Base-by-base conservation (phyloP, 1,140 invertebrate species). In the Popillia japonica region DNA sequence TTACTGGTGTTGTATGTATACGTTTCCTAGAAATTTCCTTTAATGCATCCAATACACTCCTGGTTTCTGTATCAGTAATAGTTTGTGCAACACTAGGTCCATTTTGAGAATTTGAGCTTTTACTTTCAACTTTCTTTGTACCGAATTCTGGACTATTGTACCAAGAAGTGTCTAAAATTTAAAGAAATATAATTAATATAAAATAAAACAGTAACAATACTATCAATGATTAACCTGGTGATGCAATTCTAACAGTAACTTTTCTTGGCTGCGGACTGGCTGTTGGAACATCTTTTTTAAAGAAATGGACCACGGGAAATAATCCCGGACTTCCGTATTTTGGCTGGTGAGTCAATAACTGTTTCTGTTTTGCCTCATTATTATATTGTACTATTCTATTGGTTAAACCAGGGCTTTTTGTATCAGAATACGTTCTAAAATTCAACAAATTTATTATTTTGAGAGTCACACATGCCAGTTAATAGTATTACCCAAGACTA, bases 21-120 rank as follows among this genome's bases (percentile, higher is more conserved):
- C 88, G 84, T 83, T 89, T 89, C n/a, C 88, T 82, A 0, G 88
- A 89, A 41, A 89, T 89, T 80, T 89, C 88, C 79, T 88, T 89
- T 0, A 89, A 81, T 40, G 87, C 88, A 78, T 89, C 88, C 17
- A 89, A 80, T 40, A 88, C 87, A 80, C 88, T 89, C 48, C 87
- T 85, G 7, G 88, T 88, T 77, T 72, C 76, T 72, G 61, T 42
- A 27, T 77, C 61, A 17, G 77, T 20, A 14, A 6, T 68, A 14
- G 34, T 40, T 77, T 77, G 55, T 3, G 76, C 4, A 34, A n/a
- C 10, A 40, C 20, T 61, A 17, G 14, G 11, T 40, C 20, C 59
- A 40, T 68, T 68, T 64, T 68, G 61, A 68, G 27, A 22, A 68
- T 68, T 68, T 2, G 61, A 0, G 22, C 20, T 42, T 40, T n/a